These are phyloP conservation scores for Cantharis rufa DNA, from an alignment of 2,888 invertebrate genomes.

Conservation along the genomic window DNA sequence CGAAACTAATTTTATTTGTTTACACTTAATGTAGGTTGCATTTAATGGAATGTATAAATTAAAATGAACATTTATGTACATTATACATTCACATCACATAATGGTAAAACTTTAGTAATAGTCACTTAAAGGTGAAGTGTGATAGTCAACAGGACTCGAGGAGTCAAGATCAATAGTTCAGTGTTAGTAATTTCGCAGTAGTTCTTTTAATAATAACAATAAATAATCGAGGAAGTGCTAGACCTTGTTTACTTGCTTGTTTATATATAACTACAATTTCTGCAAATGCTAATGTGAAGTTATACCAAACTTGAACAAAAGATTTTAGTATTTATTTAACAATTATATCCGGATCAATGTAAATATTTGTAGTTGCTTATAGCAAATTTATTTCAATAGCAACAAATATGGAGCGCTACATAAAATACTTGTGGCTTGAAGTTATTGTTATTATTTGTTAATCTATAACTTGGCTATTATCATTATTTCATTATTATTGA, in stretches of 20 bases:
- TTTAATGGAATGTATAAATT: not conserved
- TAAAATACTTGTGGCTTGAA: not conserved
- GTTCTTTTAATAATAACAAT: not conserved
- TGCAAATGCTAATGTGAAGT: not conserved
- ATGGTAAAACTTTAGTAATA: not conserved
- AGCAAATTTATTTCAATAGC: not conserved
- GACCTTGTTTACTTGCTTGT: not conserved
- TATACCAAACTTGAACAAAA: not conserved
- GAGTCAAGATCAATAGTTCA: constrained; percentile 11
- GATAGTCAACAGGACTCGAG: not conserved
- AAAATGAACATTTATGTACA: not conserved
- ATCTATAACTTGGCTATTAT: not conserved
- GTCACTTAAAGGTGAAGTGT: not conserved
- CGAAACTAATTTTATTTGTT: not conserved
- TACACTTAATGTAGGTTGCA: not conserved
- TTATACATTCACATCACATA: not conserved
- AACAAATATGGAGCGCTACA: not conserved
- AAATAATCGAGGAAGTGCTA: not conserved
- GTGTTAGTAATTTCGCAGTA: not conserved
- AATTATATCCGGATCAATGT: not conserved
- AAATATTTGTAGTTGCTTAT: not conserved
- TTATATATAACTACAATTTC: not conserved
- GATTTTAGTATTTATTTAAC: not conserved
- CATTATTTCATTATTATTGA: not conserved
- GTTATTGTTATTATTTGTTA: not conserved